Evolutionary conservation across 2,888 invertebrate species (phyloP).

Genomic region (Cephus pulcher): DNA sequence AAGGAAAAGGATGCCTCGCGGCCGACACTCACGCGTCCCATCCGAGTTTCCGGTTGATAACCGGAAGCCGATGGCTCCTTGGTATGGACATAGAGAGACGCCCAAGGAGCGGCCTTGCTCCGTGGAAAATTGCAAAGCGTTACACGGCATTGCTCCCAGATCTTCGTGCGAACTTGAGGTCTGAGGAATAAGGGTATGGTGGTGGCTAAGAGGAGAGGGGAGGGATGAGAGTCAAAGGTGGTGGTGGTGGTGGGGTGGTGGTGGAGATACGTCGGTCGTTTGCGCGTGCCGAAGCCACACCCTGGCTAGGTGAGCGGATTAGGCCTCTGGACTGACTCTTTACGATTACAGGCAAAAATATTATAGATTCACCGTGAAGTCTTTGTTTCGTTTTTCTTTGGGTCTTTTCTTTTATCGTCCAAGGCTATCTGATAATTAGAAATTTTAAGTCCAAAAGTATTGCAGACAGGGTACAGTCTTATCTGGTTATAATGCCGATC

Average conservation of each 20-base stretch:
- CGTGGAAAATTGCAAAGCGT: neutral
- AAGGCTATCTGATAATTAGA: neutral
- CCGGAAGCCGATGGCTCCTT: neutral
- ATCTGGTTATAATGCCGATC: too few species aligned
- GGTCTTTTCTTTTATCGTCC: neutral
- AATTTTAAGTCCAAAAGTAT: too few species aligned
- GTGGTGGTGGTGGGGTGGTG: constrained; percentile 13
- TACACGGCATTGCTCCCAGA: neutral
- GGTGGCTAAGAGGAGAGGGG: neutral
- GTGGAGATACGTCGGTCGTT: constrained; percentile 28
- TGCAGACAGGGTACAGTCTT: too few species aligned
- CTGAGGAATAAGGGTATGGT: neutral
- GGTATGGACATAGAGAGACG: neutral
- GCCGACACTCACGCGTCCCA: neutral
- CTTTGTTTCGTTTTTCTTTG: neutral
- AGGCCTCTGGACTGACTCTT: neutral
- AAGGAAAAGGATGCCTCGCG: neutral
- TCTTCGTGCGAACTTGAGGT: neutral
- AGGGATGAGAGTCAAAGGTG: constrained; percentile 21
- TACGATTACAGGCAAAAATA: neutral
- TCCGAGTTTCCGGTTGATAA: neutral
- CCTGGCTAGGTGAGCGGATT: constrained; percentile 21
- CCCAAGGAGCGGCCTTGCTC: neutral
- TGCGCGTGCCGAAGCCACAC: constrained; percentile 32
- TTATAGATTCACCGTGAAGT: neutral